Conservation (phyloP, 2,797 vertebrate genomes). For the Philypnodon macrostomus region DNA sequence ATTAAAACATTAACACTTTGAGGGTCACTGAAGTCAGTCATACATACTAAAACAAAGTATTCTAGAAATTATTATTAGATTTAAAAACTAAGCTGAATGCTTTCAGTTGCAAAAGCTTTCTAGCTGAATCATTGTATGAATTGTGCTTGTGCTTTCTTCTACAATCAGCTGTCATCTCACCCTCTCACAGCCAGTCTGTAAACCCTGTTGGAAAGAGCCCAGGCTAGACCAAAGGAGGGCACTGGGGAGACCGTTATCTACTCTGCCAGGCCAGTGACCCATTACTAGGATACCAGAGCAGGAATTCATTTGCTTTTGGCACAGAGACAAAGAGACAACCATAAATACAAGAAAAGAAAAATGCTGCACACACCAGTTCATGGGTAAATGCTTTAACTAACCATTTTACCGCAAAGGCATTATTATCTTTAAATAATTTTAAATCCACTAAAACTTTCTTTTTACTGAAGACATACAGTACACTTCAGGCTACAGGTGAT, state of each 20-base stretch:
- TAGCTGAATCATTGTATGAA: slow-evolving; percentile 53
- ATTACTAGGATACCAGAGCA: slow-evolving; percentile 54
- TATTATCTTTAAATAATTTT: too few relatives aligned
- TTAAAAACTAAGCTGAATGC: too few relatives aligned
- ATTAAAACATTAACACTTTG: slow-evolving; percentile 51
- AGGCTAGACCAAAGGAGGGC: slow-evolving; percentile 35
- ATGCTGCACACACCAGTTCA: slow-evolving; percentile 25
- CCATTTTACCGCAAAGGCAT: too few relatives aligned
- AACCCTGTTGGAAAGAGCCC: slow-evolving; percentile 23
- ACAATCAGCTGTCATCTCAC: too few relatives aligned
- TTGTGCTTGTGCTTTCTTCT: slow-evolving; percentile 20
- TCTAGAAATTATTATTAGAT: too few relatives aligned
- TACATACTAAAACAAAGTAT: neutral
- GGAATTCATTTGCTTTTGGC: slow-evolving; percentile 48
- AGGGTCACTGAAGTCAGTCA: neutral
- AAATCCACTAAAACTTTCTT: too few relatives aligned
- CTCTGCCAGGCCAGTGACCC: slow-evolving; percentile 41
- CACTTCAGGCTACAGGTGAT: too few relatives aligned
- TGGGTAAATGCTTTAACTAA: too few relatives aligned
- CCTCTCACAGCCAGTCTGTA: slow-evolving; percentile 35
- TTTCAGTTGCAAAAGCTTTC: too few relatives aligned
- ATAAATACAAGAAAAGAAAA: slow-evolving; percentile 36
- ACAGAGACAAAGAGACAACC: slow-evolving; percentile 39
- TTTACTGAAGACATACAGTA: too few relatives aligned
- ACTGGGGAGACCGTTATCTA: slow-evolving; percentile 39